Evolutionary conservation across 2,888 invertebrate species (phyloP).

Genomic region (Unio pictorum): DNA sequence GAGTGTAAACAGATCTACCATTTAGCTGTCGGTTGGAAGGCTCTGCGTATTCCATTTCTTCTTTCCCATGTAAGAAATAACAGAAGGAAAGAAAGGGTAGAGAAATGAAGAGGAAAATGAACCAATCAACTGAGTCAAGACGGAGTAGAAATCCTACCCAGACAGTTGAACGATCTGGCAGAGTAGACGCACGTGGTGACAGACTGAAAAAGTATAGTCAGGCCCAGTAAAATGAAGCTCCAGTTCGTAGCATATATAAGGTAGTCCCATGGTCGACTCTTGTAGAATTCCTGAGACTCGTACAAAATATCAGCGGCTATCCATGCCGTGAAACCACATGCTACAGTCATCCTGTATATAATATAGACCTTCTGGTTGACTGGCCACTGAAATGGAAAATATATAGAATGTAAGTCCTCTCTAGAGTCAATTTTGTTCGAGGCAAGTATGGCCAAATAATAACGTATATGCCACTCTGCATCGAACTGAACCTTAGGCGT

Average conservation of each 20-base stretch:
- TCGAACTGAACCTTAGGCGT: too few relatives aligned
- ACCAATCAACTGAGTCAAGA: too few relatives aligned
- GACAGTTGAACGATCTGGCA: constrained; percentile 34
- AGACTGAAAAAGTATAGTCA: constrained; percentile 51
- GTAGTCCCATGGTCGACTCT: constrained; percentile 50
- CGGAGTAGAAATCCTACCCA: constrained; percentile 17
- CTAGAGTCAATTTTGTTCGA: too few relatives aligned
- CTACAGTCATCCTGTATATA: constrained; percentile 49
- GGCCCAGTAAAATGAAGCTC: constrained; percentile 59
- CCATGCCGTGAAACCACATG: constrained; percentile 52
- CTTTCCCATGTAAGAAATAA: too few relatives aligned
- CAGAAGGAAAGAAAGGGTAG: too few relatives aligned
- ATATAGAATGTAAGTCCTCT: not conserved
- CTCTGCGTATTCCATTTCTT: too few relatives aligned
- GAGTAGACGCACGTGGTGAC: constrained; percentile 45
- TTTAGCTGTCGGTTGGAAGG: too few relatives aligned
- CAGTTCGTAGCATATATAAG: constrained; percentile 67
- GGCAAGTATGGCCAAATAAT: too few relatives aligned
- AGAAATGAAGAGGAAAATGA: too few relatives aligned
- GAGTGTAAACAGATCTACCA: too few relatives aligned
- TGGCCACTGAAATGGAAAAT: constrained; percentile 50
- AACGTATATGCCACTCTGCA: too few relatives aligned
- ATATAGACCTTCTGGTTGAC: constrained; percentile 50
- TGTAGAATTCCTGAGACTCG: constrained; percentile 57
- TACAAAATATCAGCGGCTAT: constrained; percentile 51